phyloP scores from a whole-genome alignment of 2,113 vertebrate species.

The Oryzias curvinotus region DNA sequence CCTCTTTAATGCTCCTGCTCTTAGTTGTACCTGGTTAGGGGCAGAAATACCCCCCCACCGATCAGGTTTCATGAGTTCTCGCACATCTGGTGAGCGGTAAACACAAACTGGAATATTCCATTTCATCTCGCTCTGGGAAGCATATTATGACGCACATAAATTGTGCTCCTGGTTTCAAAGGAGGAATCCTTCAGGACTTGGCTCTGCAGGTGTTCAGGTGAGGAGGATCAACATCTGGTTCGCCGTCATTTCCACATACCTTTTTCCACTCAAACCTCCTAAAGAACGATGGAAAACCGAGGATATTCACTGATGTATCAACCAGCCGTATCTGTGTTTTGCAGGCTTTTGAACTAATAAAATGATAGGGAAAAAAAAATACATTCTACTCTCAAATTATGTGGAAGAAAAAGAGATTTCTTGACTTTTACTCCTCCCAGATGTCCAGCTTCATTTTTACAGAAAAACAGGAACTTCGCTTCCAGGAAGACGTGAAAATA shows the following conservation, averaged over 20 bases:
- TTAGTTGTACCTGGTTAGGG: slow-evolving; percentile 3
- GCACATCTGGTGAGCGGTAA: slow-evolving; percentile 59
- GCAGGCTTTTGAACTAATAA: no score
- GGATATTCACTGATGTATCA: neutral
- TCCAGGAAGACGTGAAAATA: no score
- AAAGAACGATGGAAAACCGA: neutral
- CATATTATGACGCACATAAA: slow-evolving; percentile 36
- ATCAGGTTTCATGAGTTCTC: slow-evolving; percentile 50
- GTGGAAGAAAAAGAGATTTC: no score
- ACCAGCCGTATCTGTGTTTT: neutral
- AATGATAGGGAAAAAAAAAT: no score
- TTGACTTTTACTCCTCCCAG: no score
- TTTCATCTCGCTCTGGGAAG: slow-evolving; percentile 1
- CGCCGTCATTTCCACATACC: neutral
- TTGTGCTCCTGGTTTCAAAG: slow-evolving; percentile 2
- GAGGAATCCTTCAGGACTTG: neutral
- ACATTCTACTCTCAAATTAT: no score
- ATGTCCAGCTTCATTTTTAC: no score
- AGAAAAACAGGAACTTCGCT: no score
- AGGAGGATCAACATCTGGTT: neutral
- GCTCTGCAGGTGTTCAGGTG: neutral
- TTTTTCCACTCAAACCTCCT: neutral
- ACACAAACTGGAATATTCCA: slow-evolving; percentile 18
- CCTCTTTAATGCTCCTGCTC: neutral
- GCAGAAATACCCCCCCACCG: slow-evolving; percentile 25